Evolutionary conservation across 2,797 vertebrate species (phyloP).

Genomic region (Gadopsis marmoratus): DNA sequence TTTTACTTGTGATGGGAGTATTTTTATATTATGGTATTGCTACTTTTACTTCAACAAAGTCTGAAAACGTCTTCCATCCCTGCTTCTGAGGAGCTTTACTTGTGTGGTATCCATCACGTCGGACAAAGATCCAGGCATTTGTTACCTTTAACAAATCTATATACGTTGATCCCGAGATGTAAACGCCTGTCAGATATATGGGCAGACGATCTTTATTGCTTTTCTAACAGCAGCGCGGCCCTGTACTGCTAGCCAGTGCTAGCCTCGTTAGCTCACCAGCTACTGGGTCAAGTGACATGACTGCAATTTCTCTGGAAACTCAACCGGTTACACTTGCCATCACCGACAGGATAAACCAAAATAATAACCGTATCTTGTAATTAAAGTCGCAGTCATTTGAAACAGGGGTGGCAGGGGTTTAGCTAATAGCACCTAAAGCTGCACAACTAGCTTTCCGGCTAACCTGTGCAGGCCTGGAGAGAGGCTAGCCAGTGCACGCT

Average conservation of each 20-base stretch:
- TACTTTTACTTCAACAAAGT: neutral
- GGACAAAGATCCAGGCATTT: neutral
- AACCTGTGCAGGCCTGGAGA: constrained; percentile 54
- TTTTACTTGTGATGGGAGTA: neutral
- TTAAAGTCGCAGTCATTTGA: neutral
- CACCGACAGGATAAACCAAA: neutral
- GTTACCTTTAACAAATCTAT: neutral
- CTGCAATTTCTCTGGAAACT: constrained; percentile 30
- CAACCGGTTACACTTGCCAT: constrained; percentile 23
- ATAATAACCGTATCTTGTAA: neutral
- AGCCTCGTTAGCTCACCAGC: constrained; percentile 61
- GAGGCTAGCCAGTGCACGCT: constrained; percentile 47
- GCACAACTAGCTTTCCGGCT: constrained; percentile 32
- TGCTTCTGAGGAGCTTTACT: neutral
- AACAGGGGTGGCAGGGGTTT: neutral
- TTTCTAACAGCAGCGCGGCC: constrained; percentile 44
- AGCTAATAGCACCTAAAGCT: neutral
- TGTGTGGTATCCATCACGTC: neutral
- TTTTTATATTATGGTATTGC: neutral
- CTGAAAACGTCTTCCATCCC: neutral
- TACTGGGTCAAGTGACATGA: constrained; percentile 57
- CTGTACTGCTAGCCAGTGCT: constrained; percentile 18
- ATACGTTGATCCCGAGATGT: neutral
- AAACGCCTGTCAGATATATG: neutral
- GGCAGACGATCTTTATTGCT: neutral